Base-by-base conservation (phyloP, 2,797 vertebrate genomes). In the Scolopax bukidnonensis region DNA sequence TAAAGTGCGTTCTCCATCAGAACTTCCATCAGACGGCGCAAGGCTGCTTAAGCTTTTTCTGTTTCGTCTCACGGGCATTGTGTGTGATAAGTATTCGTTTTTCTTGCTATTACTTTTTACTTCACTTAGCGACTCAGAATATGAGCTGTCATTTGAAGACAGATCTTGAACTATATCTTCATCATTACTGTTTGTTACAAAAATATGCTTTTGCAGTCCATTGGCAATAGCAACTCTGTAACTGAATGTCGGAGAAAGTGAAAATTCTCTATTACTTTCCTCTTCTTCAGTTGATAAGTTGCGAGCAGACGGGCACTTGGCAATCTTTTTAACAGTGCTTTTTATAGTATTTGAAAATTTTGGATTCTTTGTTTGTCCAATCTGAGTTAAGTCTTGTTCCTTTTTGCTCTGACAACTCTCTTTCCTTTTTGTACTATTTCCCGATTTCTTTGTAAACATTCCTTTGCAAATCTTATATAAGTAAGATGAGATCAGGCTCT, bases 361-460 rank as follows among this genome's bases (percentile, higher is more conserved):
- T 90, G 98, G 98, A 97, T 98, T 98, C 85, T 98, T 98, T 96
- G 95, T 97, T 97, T 98, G 98, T 95, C 98, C 98, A 97, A 98
- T 98, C 45, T 98, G 96, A 97, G 97, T 97, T 95, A 98, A 97
- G 95, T 98, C 99, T 92, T 98, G 98, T 91, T 99, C 98, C 97
- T 99, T 98, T 98, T 98, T 99, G 97, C 98, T 98, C 97, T 98
- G 98, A 87, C 94, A 98, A 98, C 97, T 98, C 94, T 99, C 99
- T 98, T 98, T 99, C 98, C 98, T 99, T 98, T 99, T 99, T 96
- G 98, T 99, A 98, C 98, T 98, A 98, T 98, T 99, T 97, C 98
- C 99, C 98, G 97, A 97, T 99, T 99, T 99, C 99, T 99, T 99
- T 99, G 99, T 99, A 99, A 99, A 99, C 99, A 99, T 99, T 99